phyloP scores from a whole-genome alignment of 2,888 invertebrate genomes.

The Leucophenga montana region DNA sequence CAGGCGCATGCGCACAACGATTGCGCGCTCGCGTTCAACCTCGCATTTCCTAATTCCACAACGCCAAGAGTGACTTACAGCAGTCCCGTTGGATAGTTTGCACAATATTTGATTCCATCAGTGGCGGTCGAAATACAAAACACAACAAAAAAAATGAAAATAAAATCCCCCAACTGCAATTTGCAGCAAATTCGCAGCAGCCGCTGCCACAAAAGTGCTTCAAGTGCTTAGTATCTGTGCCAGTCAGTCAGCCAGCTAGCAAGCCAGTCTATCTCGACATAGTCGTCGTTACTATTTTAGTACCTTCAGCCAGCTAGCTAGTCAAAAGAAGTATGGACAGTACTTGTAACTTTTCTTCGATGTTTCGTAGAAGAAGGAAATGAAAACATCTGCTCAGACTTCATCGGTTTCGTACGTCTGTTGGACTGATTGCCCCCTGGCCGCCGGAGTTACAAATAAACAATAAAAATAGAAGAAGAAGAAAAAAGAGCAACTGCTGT shows the following conservation, averaged over 20 bases:
- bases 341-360: slow-evolving; percentile 24
- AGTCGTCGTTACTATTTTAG: slow-evolving; percentile 40
- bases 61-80: slow-evolving; percentile 32
- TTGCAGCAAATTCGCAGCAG: slow-evolving; percentile 19
- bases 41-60: slow-evolving; percentile 11
- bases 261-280: slow-evolving; percentile 31
- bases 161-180: slow-evolving; percentile 12
- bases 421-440: slow-evolving; percentile 64
- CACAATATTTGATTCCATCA: slow-evolving; percentile 66
- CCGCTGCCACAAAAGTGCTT: slow-evolving; percentile 17
- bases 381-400: slow-evolving; percentile 61
- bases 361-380: slow-evolving; percentile 55
- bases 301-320: slow-evolving; percentile 42
- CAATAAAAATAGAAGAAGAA: background rate
- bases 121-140: slow-evolving; percentile 25
- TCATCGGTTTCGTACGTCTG: slow-evolving; percentile 4
- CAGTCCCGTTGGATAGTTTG: slow-evolving; percentile 61
- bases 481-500: too few species aligned
- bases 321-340: slow-evolving; percentile 5
- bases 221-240: slow-evolving; percentile 27
- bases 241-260: slow-evolving; percentile 29
- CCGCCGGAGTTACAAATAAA: slow-evolving; percentile 42
- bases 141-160: background rate
- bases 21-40: slow-evolving; percentile 2
- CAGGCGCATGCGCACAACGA: slow-evolving; percentile 55